Base-by-base conservation (phyloP, 2,113 vertebrate genomes). In the Heterotilapia buettikoferi region DNA sequence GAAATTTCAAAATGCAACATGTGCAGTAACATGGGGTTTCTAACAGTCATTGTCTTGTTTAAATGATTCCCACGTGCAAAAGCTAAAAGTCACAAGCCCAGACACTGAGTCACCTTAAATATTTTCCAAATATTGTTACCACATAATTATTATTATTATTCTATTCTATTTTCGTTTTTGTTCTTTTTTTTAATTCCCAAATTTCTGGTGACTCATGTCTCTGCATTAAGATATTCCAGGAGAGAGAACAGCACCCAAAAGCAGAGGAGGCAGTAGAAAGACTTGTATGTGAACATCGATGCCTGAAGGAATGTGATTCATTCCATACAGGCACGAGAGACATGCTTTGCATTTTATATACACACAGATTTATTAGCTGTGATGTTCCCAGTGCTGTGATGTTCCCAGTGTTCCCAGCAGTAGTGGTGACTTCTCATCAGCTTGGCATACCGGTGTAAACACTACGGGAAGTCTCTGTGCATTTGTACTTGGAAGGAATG, bases 311-410 rank as follows among this genome's bases (percentile, higher is more conserved):
- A 89, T 86, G 89, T 59, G n/a, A 24, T 47, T 87, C 45, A 50
- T 21, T 9, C 79, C 52, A 1, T 18, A 7, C 19, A 68, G 66
- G 50, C 18, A 50, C 54, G 40, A 47, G 43, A 80, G 38, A 68
- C 61, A 4, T 61, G 80, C 45, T 57, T 40, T 36, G 31, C 16
- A 61, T 38, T 87, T 84, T 82, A 50, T 79, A 86, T 82, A 87
- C 82, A 88, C 83, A 88, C 18, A 78, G 82, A 91, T 87, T 79
- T 76, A 90, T 85, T 56, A 38, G 54, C 36, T 59, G 61, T 40
- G 9, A 57, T 66, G 71, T 79, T 79, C 52, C 43, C 38, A 73
- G 38, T 24, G n/a, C 43, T 52, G 53, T 45, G 6, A 50, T 63
- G 59, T 82, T 79, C 59, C 52, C 50, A 82, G 54, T 19, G 40